Evolutionary conservation across 1,140 invertebrate genomes (phyloP), one percentile per base, ranked within the genome.

Genomic region (Apis cerana): DNA sequence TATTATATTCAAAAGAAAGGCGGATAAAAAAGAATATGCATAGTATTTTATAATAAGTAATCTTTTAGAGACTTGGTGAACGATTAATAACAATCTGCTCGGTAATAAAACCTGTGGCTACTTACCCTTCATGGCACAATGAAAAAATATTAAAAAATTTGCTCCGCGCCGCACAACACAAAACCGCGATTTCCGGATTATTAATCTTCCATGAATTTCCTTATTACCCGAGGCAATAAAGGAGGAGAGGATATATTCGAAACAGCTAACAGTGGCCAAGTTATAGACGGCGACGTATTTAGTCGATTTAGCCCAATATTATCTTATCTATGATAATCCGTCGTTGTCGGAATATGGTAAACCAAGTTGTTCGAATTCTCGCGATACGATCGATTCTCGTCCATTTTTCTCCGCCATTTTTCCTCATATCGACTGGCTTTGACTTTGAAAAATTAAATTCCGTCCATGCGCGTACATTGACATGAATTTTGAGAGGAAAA

Each of bases 371-470:
- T 75, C 56, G 65, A 75, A 87, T 87, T 76, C 17, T 65, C 58
- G 48, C 52, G 54, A 69, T 83, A 7, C 13, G 27, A 33, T 33
- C 33, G 33, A 33, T 33, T 2, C 71, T 71, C 61, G 23, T 70
- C 59, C 61, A 68, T 61, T 62, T 84, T 75, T 64, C 56, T 75
- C 27, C 54, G 70, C 54, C 48, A 52, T 33, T 75, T 67, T n/a
- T n/a, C 33, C 5, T n/a, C 65, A 48, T 43, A 19, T 9, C 4
- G 64, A 82, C 62, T 56, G 61, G 33, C 59, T 76, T 23, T 67
- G 78, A 85, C 69, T 86, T 86, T 85, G 74, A 86, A 80, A 85
- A 85, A 86, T 86, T 52, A 21, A 2, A 15, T 65, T 27, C 23
- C 23, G 27, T 1, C 27, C 27, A 2, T 11, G 15, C 10, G 23